These are phyloP conservation scores for Planococcus citri DNA, from an alignment of 1,140 invertebrate genomes.

Conservation along the genomic window DNA sequence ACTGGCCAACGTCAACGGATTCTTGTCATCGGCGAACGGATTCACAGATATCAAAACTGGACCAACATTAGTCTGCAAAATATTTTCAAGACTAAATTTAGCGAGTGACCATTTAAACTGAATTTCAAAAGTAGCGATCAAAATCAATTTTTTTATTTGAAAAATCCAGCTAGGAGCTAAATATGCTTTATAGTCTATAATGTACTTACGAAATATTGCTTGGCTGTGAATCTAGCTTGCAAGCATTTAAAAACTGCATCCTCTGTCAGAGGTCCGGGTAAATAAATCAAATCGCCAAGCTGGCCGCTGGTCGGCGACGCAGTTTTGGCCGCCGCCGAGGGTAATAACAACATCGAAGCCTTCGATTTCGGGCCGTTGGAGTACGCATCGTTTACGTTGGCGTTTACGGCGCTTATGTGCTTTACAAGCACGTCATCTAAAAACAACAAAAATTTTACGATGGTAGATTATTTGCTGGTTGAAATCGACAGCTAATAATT, in stretches of 20 bases:
- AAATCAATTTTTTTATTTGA: background rate
- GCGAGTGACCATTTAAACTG: no score
- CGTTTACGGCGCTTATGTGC: background rate
- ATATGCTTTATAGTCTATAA: no score
- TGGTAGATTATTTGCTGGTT: no score
- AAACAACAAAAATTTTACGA: background rate
- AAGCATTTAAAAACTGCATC: conserved; percentile 83
- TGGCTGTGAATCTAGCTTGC: conserved; percentile 71
- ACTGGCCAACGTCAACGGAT: conserved; percentile 73
- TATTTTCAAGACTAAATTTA: background rate
- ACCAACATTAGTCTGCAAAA: conserved; percentile 75
- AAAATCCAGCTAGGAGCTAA: no score
- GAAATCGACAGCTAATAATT: no score
- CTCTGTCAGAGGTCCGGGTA: conserved; percentile 81
- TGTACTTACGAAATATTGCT: conserved; percentile 82
- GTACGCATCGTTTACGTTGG: no score
- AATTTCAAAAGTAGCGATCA: background rate
- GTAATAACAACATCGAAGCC: background rate
- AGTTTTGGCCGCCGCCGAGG: background rate
- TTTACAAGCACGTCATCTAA: background rate
- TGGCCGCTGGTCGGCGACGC: background rate
- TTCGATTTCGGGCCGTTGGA: background rate
- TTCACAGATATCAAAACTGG: conserved; percentile 81
- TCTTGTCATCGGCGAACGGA: conserved; percentile 72
- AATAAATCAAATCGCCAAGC: conserved; percentile 70